These are phyloP conservation scores for Anoplolepis gracilipes DNA, from an alignment of 1,140 invertebrate species.

Conservation along the genomic window DNA sequence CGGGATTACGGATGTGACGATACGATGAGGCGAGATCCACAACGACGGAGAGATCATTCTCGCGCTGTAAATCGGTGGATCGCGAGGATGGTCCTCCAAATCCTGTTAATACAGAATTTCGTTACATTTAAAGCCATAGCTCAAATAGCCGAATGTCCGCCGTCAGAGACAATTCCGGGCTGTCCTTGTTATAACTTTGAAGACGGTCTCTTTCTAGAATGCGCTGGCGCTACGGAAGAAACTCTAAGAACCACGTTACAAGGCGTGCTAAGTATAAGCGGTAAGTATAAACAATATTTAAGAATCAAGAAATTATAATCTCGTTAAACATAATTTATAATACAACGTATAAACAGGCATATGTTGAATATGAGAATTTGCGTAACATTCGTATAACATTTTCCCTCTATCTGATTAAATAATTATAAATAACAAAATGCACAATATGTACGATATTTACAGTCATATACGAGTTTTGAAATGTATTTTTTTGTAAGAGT, in stretches of 20 bases:
- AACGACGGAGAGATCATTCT: conserved; percentile 63
- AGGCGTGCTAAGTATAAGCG: conserved; percentile 85
- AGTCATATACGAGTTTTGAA: background rate
- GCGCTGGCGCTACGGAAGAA: conserved; percentile 91
- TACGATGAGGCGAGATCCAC: conserved; percentile 76
- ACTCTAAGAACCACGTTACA: conserved; percentile 85
- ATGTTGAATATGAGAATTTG: background rate
- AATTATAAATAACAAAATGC: background rate
- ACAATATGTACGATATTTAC: background rate
- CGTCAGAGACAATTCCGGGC: conserved; percentile 82
- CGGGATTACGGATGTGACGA: conserved; percentile 75
- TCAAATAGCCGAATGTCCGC: conserved; percentile 82
- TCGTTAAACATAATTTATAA: too few species aligned
- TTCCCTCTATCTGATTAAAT: too few species aligned
- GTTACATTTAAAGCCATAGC: conserved; percentile 29
- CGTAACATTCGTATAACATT: background rate
- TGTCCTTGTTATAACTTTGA: conserved; percentile 97
- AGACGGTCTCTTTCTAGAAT: conserved; percentile 95
- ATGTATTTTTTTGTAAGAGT: background rate
- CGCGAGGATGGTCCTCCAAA: conserved; percentile 70
- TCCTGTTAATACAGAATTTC: conserved; percentile 71
- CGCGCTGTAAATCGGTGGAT: conserved; percentile 60
- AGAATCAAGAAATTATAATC: background rate
- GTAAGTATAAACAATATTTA: conserved; percentile 64
- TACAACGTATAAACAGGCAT: background rate